phyloP scores from a whole-genome alignment of 2,113 vertebrate species.

The Jacana jacana region DNA sequence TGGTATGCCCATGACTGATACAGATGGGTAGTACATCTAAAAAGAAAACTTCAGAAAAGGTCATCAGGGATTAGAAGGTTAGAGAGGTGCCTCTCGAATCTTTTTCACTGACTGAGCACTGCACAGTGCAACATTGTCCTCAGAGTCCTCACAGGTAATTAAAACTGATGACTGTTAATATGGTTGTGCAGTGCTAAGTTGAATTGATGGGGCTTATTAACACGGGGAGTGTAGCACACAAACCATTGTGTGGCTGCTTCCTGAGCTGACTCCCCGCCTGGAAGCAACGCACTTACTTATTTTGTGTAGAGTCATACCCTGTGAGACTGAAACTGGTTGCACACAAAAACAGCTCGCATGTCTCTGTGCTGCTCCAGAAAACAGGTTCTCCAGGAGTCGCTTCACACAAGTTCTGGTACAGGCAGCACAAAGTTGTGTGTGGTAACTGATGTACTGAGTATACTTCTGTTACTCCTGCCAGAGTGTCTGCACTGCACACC shows the following conservation, averaged over 20 bases:
- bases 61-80: neutral
- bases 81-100: neutral
- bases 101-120: neutral
- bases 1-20: neutral
- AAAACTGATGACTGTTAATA: neutral
- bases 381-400: neutral
- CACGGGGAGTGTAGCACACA: neutral
- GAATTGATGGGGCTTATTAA: neutral
- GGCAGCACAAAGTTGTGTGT: neutral
- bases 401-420: neutral
- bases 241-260: neutral
- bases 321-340: neutral
- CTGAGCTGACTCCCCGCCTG: neutral
- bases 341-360: neutral
- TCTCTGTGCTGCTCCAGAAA: neutral
- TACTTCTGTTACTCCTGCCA: neutral
- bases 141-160: neutral
- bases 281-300: neutral
- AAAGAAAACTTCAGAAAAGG: neutral
- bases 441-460: neutral
- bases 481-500: neutral
- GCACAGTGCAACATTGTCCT: neutral
- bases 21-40: neutral
- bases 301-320: neutral
- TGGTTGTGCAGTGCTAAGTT: neutral